These are phyloP conservation scores for Cathartes aura DNA, from an alignment of 2,113 vertebrate species.

Conservation along the genomic window DNA sequence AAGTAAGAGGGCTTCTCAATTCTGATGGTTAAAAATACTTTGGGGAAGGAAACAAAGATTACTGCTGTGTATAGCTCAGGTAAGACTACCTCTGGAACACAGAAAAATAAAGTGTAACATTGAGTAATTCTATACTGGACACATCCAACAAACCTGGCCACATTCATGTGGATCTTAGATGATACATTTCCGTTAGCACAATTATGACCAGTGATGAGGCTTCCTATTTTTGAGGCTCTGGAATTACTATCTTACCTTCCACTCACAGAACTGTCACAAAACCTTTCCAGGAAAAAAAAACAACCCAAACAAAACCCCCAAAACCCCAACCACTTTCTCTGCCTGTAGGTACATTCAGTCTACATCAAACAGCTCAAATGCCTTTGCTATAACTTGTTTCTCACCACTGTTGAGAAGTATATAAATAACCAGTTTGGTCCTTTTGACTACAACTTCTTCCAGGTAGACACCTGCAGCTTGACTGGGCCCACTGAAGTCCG, in stretches of 20 bases:
- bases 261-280: neutral
- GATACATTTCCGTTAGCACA: neutral
- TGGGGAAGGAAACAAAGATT: neutral
- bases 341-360: neutral
- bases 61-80: neutral
- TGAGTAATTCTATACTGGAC: neutral
- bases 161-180: accelerated
- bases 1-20: neutral
- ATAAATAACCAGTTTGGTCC: neutral
- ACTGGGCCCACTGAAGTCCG: neutral
- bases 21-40: neutral
- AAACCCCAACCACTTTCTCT: neutral
- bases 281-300: neutral
- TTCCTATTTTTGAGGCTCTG: neutral
- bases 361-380: neutral
- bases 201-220: neutral
- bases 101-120: neutral
- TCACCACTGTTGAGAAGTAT: neutral
- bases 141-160: neutral
- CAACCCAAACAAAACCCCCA: neutral
- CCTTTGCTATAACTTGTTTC: neutral
- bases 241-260: neutral
- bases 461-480: neutral
- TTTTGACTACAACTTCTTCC: neutral
- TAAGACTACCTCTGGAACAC: neutral